Evolutionary conservation across 2,113 vertebrate genomes (phyloP).

Genomic region (Redunca redunca): DNA sequence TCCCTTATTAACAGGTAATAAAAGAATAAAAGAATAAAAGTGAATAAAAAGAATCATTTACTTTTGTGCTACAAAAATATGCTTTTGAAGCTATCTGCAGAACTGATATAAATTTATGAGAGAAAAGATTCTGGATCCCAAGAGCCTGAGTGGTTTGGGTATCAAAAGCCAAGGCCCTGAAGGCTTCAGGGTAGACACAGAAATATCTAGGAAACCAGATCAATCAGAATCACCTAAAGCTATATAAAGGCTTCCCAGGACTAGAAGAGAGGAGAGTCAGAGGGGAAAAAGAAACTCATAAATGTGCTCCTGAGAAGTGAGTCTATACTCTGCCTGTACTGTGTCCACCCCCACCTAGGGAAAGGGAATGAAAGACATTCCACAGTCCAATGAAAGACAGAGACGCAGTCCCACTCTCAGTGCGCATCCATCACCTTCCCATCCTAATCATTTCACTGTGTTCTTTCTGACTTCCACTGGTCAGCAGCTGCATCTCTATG

Average conservation of each 20-base stretch:
- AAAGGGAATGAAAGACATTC: neutral
- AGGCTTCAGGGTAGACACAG: slow-evolving; percentile 30
- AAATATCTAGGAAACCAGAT: slow-evolving; percentile 24
- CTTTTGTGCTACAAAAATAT: neutral
- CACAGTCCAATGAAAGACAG: neutral
- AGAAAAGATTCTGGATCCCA: neutral
- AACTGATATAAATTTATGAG: neutral
- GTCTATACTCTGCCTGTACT: neutral
- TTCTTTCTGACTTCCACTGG: neutral
- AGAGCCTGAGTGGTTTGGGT: neutral
- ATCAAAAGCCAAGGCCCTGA: slow-evolving; percentile 19
- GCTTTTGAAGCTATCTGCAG: neutral
- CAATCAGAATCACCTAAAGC: neutral
- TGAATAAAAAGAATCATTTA: slow-evolving; percentile 28
- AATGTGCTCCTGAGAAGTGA: neutral
- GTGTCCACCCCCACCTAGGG: neutral
- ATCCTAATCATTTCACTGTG: neutral
- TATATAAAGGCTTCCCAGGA: neutral
- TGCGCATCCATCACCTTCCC: neutral
- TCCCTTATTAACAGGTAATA: slow-evolving; percentile 32
- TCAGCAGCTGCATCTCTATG: neutral
- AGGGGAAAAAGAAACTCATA: neutral
- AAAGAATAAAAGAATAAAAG: too few relatives aligned
- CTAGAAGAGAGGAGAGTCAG: neutral
- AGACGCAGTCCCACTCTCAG: neutral